Conservation (phyloP, 2,113 vertebrate genomes). For the Dicrurus megarhynchus region DNA sequence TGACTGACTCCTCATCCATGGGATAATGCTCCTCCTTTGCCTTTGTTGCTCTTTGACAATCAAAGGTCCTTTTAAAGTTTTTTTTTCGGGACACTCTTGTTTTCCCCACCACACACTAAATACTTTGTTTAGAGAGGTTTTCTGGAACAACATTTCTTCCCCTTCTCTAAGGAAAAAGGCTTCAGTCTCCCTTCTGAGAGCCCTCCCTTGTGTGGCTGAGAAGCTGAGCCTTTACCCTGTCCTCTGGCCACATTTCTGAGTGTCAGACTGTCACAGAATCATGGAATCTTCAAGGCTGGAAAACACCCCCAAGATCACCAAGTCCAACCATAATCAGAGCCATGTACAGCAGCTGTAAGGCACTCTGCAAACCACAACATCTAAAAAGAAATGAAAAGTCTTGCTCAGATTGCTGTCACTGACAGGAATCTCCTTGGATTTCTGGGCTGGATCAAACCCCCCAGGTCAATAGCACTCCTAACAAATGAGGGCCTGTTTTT, state of each 20-base stretch:
- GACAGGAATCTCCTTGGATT: neutral
- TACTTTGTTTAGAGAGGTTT: neutral
- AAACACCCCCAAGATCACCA: neutral
- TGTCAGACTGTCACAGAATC: neutral
- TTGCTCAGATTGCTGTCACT: neutral
- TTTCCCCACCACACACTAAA: neutral
- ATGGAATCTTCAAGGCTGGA: neutral
- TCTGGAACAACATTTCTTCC: neutral
- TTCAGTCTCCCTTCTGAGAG: neutral
- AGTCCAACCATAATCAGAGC: neutral
- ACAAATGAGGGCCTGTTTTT: neutral
- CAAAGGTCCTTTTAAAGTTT: constrained; percentile 25
- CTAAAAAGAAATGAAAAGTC: no score
- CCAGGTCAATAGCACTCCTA: neutral
- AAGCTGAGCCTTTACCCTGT: neutral
- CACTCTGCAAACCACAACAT: neutral
- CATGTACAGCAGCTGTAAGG: neutral
- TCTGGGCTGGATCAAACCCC: neutral
- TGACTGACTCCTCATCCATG: neutral
- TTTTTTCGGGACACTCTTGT: neutral
- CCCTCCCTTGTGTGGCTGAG: neutral
- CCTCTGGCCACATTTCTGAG: neutral
- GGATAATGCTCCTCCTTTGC: neutral
- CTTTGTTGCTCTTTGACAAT: neutral
- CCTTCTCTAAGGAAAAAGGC: neutral